Evolutionary conservation across 2,113 vertebrate genomes (phyloP), one percentile per base, ranked within the genome.

Genomic region (Megalops atlanticus): DNA sequence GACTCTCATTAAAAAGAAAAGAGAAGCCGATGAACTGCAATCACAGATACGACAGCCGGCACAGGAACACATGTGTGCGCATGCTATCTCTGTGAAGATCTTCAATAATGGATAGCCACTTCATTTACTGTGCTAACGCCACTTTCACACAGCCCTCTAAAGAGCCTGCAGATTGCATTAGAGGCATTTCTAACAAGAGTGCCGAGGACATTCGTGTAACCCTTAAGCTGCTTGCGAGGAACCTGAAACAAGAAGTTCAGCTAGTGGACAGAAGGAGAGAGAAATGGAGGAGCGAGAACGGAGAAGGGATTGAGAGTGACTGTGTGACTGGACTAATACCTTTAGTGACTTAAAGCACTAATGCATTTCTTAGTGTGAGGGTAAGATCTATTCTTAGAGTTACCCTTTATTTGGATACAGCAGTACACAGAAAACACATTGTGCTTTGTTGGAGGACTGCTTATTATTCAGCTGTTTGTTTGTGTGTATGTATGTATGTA

Each of bases 81-180:
- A 31, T 31, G 4, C 2, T 21, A 76, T 31, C 8, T 52, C 45
- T 70, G 64, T 70, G 16, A 27, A 70, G 38, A 41, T 70, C 11
- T 43, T 71, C 58, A 43, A 70, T 70, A 45, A 79, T 79, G 41
- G 40, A 70, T 70, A 11, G 39, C 24, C 58, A 79, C 39, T 70
- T 79, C 39, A 79, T 45, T 54, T 70, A n/a, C 5, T 3, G 77
- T 40, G 33, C 58, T 71, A 21, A 21, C 14, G 49, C 33, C 27
- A 43, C 40, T 79, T 35, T 45, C 77, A 47, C 58, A 33, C 27
- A 8, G 43, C 5, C 2, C 7, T 52, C 15, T 35, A 49, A 49
- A 76, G 45, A 33, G 45, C 74, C 3, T 33, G 74, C 27, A 21
- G 21, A 27, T 45, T 75, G 73, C 73, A 10, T 33, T 49, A 49